Base-by-base conservation (phyloP, 2,888 invertebrate species). In the Lepidochitona cinerea region DNA sequence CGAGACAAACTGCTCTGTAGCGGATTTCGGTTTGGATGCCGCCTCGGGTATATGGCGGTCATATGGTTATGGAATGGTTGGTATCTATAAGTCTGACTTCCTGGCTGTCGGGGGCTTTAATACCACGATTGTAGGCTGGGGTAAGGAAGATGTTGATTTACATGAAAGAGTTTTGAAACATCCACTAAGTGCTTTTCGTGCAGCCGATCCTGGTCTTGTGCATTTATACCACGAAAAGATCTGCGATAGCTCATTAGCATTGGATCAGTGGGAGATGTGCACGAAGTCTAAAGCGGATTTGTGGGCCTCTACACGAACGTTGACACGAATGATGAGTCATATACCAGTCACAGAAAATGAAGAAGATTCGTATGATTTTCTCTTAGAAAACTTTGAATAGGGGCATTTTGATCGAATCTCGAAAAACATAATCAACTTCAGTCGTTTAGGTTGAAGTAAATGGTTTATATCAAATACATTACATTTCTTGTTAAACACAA, bases 11-110 rank as follows among this genome's bases (percentile, higher is more conserved):
- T 73, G 75, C 23, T 32, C 33, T 1, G 49, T 37, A 9, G n/a
- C 52, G 66, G 52, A 74, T 1, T 70, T 76, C 26, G 67, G 73
- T 4, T 73, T 85, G 14, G 74, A 70, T 59, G 73, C 78, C 32
- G 92, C 93, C 69, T 92, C 92, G 33, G 98, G 98, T 0, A 97
- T 97, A 87, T 99, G 98, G 93, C 93, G 98, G 70, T 95, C 95
- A 85, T 99, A 96, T 89, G 98, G 98, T 41, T 99, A 95, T 88
- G 98, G 98, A 59, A 96, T 99, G 74, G 95, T 95, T 33, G 94
- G 96, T 83, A 93, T 97, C 77, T 98, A 95, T 90, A 96, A 96
- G 91, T 93, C 93, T 73, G 98, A 98, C 90, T 94, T 96, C 85
- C 91, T 92, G 37, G 91, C 92, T 74, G 90, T 96, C 0, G 97